phyloP scores from a whole-genome alignment of 2,113 vertebrate species.

The Plestiodon gilberti region DNA sequence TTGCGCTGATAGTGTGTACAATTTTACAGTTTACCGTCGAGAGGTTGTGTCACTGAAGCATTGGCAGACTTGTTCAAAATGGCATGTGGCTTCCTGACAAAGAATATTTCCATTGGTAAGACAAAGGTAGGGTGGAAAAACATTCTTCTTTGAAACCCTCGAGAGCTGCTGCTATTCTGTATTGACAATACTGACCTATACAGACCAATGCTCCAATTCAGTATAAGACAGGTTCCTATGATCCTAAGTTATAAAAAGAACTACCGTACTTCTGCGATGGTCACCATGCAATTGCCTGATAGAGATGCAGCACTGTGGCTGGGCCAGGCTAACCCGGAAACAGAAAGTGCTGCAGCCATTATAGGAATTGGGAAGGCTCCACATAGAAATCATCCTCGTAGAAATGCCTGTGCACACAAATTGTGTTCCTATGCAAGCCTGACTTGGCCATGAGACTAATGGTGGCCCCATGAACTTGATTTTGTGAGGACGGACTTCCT shows the following conservation, averaged over 20 bases:
- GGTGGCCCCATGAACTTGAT: too few species aligned
- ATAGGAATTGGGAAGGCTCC: not conserved
- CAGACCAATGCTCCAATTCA: too few species aligned
- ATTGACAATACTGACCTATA: too few species aligned
- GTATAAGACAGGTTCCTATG: not conserved
- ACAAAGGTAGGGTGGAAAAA: too few species aligned
- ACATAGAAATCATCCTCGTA: too few species aligned
- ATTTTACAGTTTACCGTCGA: conserved; percentile 29
- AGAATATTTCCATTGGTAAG: not conserved
- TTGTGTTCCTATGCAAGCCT: not conserved
- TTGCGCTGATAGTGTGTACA: not conserved
- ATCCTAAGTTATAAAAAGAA: not conserved
- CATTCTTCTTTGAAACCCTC: too few species aligned
- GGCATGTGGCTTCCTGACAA: accelerated
- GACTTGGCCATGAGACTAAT: too few species aligned
- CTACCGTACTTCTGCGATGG: not conserved
- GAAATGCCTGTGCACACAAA: not conserved
- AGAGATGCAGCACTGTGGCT: not conserved
- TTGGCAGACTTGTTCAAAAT: conserved; percentile 15
- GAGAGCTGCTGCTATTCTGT: too few species aligned
- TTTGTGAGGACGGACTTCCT: too few species aligned
- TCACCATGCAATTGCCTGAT: not conserved
- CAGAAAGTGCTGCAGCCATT: not conserved
- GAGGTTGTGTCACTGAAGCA: conserved; percentile 24
- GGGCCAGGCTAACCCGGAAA: too few species aligned